Evolutionary conservation across 1,140 invertebrate species (phyloP).

Genomic region (Panagrolaimus sp.): DNA sequence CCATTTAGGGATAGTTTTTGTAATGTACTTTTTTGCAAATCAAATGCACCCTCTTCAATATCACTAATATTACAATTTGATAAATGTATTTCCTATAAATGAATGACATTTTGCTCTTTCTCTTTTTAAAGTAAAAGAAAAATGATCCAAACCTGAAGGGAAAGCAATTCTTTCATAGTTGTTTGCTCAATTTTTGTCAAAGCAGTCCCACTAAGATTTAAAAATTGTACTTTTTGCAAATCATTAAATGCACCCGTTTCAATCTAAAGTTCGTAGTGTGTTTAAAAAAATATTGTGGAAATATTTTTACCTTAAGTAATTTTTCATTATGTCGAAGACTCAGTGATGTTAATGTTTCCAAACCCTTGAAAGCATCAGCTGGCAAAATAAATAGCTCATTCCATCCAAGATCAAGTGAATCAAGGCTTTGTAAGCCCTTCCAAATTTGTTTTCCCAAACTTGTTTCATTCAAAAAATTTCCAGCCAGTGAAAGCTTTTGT

Average conservation of each 20-base stretch:
- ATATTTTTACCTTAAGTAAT: neutral
- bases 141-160: neutral
- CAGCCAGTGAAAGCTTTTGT: constrained; percentile 22
- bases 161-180: neutral
- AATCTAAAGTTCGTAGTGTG: constrained; percentile 16
- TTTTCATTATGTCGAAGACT: constrained; percentile 6
- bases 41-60: constrained; percentile 15
- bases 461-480: constrained; percentile 34
- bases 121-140: neutral
- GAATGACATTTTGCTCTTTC: neutral
- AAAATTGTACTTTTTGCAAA: constrained; percentile 19
- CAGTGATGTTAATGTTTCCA: neutral
- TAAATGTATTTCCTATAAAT: neutral
- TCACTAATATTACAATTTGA: neutral
- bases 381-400: constrained; percentile 18
- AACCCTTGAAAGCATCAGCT: constrained; percentile 9
- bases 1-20: constrained; percentile 16
- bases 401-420: constrained; percentile 22
- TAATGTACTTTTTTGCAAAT: constrained; percentile 6
- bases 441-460: neutral
- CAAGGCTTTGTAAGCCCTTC: constrained; percentile 15
- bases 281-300: neutral
- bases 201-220: constrained; percentile 28
- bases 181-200: constrained; percentile 14
- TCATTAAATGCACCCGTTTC: constrained; percentile 23